Percentiles rank a stretch among this genome's conserved stretches.
These are phyloP conservation scores for Zoanthus gigantus DNA, from an alignment of 92 coral and sea anemone species.

Conservation along the genomic window DNA sequence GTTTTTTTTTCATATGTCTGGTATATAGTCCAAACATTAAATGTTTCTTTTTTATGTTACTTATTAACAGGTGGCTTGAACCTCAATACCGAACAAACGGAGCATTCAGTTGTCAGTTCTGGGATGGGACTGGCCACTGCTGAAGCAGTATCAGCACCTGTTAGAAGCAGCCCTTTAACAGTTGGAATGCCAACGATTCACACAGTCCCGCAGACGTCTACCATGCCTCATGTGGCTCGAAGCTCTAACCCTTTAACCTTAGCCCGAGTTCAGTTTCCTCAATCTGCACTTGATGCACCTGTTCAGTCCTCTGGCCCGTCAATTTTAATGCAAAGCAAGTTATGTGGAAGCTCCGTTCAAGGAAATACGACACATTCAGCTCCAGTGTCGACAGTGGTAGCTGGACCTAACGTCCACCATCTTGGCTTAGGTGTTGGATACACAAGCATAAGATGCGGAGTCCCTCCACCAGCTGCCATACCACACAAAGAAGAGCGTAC, in stretches of 20 bases:
- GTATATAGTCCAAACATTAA: background rate
- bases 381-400: background rate
- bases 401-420: background rate
- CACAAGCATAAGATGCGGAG: background rate
- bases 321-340: background rate
- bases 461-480: background rate
- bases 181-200: background rate
- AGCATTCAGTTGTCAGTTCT: background rate
- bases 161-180: slow-evolving; percentile 8
- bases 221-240: slow-evolving; percentile 4
- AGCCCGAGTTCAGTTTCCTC: slow-evolving; percentile 24
- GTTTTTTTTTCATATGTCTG: too few relatives aligned
- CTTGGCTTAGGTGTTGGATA: background rate
- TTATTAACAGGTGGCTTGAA: background rate
- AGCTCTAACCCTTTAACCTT: slow-evolving; percentile 18
- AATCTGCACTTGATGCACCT: background rate
- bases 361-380: background rate
- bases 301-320: background rate
- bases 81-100: background rate
- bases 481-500: background rate
- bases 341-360: background rate
- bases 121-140: background rate
- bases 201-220: background rate
- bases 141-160: background rate
- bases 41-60: background rate